These are phyloP conservation scores for Dipodomys spectabilis DNA, from an alignment of 2,113 vertebrate genomes.

Conservation along the genomic window DNA sequence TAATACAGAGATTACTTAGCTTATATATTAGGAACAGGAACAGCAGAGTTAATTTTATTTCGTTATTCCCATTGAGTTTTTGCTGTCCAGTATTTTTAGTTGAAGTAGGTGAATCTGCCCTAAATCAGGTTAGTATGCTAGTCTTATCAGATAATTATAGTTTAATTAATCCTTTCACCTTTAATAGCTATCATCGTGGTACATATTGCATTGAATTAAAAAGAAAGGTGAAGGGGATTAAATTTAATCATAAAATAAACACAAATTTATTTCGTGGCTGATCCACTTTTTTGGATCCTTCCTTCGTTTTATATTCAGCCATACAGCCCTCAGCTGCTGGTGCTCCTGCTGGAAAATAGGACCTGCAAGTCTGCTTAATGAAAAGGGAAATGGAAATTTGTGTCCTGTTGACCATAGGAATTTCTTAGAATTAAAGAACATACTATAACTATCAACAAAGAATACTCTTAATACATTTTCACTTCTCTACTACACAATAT, in stretches of 20 bases:
- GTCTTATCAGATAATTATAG: conserved; percentile 69
- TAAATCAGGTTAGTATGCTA: conserved; percentile 46
- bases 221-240: background rate
- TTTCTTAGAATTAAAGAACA: background rate
- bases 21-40: background rate
- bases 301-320: background rate
- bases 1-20: conserved; percentile 23
- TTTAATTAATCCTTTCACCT: conserved; percentile 71
- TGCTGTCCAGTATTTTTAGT: conserved; percentile 39
- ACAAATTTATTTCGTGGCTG: background rate
- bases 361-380: background rate
- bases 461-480: background rate
- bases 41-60: conserved; percentile 51
- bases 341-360: background rate
- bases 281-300: background rate
- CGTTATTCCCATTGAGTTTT: conserved; percentile 1
- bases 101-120: conserved; percentile 55
- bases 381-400: background rate
- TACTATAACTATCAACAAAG: background rate
- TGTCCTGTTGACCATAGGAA: background rate
- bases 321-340: background rate
- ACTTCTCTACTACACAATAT: background rate
- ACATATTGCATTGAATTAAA: conserved; percentile 32
- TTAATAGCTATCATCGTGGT: conserved; percentile 39
- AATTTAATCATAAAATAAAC: conserved; percentile 47